These are phyloP conservation scores for Pseudomyrmex gracilis DNA, from an alignment of 1,140 invertebrate species.

Conservation along the genomic window DNA sequence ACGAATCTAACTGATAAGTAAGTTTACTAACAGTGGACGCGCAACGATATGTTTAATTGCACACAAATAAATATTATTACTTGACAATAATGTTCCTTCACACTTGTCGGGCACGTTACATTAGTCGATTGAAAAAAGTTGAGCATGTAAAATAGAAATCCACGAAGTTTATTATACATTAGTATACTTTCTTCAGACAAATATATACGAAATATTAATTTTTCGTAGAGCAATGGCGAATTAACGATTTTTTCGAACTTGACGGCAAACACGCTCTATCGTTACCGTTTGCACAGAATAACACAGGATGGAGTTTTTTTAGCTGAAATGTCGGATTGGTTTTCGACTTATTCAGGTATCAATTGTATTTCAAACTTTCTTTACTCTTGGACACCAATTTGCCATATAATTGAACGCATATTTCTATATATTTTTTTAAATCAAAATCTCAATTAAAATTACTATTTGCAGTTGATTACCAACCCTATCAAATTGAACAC, in stretches of 20 bases:
- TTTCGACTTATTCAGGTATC: slow-evolving; percentile 69
- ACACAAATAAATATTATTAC: too few relatives aligned
- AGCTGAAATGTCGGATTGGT: slow-evolving; percentile 73
- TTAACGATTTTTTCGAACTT: slow-evolving; percentile 63
- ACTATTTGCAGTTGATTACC: slow-evolving; percentile 67
- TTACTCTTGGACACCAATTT: neutral
- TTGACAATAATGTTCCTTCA: neutral
- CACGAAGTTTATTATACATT: too few relatives aligned
- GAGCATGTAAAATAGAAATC: too few relatives aligned
- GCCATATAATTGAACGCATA: neutral
- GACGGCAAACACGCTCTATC: slow-evolving; percentile 55
- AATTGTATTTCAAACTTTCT: neutral
- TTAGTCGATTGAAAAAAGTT: neutral
- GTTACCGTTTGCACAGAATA: slow-evolving; percentile 68
- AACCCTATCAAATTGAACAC: slow-evolving; percentile 56
- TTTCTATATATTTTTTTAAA: neutral
- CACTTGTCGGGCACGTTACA: neutral
- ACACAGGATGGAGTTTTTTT: slow-evolving; percentile 63
- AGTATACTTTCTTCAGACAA: too few relatives aligned
- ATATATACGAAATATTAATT: slow-evolving; percentile 13
- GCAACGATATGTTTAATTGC: too few relatives aligned
- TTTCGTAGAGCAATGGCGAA: slow-evolving; percentile 53
- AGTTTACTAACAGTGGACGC: too few relatives aligned
- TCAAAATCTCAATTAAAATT: neutral
- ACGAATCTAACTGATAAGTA: too few relatives aligned